Evolutionary conservation across 2,797 vertebrate genomes (phyloP).

Genomic region (Dryobates pubescens): DNA sequence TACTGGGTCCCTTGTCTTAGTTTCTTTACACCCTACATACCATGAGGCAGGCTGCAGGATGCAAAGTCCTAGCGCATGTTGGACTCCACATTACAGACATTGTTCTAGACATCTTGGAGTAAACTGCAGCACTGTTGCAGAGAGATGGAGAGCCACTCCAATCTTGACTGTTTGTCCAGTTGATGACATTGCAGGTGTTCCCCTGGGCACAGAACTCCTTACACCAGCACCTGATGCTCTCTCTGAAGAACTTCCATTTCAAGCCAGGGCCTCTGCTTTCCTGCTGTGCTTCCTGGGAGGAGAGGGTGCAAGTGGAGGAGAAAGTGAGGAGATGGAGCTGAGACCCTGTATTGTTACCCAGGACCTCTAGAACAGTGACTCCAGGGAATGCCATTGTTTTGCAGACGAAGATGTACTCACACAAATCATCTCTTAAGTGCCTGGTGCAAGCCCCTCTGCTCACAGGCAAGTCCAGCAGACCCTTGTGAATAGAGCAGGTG

Average conservation of each 20-base stretch:
- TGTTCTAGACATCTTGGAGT: neutral
- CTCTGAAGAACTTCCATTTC: neutral
- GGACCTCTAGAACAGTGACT: neutral
- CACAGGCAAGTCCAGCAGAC: neutral
- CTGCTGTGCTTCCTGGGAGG: neutral
- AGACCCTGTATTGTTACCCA: neutral
- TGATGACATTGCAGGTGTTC: accelerated
- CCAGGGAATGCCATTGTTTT: neutral
- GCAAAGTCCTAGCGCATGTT: neutral
- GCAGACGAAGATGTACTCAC: neutral
- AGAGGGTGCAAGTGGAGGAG: neutral
- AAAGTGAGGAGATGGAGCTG: neutral
- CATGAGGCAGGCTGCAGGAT: neutral
- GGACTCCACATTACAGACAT: neutral
- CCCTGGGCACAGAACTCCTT: neutral
- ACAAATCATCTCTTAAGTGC: neutral
- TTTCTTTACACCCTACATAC: neutral
- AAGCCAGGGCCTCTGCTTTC: neutral
- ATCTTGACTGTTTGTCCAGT: neutral
- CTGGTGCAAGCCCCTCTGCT: neutral
- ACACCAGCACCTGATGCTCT: neutral
- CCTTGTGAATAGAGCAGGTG: neutral
- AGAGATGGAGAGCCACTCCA: neutral
- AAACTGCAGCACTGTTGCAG: neutral
- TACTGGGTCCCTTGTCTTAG: neutral